Conservation (phyloP, 2,113 vertebrate species). For the Gallinago jamesoni region DNA sequence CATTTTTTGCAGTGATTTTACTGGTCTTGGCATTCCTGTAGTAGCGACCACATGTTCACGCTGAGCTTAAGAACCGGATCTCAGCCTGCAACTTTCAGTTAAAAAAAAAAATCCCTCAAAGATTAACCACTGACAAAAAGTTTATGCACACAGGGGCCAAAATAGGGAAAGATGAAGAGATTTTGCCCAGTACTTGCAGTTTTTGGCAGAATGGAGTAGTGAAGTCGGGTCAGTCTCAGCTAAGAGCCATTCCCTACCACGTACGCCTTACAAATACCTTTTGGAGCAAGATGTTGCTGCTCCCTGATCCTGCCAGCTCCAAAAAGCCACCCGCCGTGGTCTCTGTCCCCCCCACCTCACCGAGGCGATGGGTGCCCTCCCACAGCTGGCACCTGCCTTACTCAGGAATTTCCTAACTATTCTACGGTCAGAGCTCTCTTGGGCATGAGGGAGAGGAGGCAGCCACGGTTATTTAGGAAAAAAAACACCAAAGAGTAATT, state of each 20-base stretch:
- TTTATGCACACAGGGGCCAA: neutral
- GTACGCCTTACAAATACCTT: neutral
- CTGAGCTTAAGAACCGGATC: neutral
- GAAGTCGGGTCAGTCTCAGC: neutral
- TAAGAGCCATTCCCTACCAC: neutral
- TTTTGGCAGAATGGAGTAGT: neutral
- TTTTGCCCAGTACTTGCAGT: neutral
- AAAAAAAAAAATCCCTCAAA: neutral
- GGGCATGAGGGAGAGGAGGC: neutral
- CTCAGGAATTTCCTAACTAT: neutral
- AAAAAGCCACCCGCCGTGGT: rapidly evolving
- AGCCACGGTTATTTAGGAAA: neutral
- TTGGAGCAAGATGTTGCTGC: neutral
- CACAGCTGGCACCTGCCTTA: neutral
- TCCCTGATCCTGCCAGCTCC: neutral
- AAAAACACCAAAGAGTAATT: neutral
- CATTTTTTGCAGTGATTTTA: neutral
- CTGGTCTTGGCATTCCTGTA: rapidly evolving
- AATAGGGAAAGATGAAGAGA: neutral
- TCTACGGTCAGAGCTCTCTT: neutral
- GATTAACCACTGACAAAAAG: neutral
- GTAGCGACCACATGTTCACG: neutral
- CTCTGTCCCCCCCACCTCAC: neutral
- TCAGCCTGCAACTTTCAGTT: neutral
- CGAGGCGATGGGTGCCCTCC: neutral